Percentiles rank a stretch among this genome's conserved stretches.
Evolutionary conservation across 1,140 invertebrate species (phyloP).

Genomic region (Brachionus asplanchnoidis): DNA sequence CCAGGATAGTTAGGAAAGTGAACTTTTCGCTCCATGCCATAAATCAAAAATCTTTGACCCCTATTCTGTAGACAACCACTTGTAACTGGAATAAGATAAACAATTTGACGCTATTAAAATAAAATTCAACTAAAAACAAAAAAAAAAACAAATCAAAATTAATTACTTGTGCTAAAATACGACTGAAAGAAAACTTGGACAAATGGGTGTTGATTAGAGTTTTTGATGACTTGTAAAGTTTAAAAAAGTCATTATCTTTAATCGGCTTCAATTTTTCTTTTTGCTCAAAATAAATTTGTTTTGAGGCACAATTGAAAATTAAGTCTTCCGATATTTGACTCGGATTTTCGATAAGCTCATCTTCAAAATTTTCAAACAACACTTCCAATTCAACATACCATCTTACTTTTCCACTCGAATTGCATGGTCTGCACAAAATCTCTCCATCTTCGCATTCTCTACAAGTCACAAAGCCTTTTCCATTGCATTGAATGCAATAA

Average conservation of each 20-base stretch:
- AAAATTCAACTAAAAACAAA: not conserved
- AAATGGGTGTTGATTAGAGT: not conserved
- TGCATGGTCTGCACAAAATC: not conserved
- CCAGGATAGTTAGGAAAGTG: conserved; percentile 29
- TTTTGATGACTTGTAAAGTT: not conserved
- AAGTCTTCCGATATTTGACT: not conserved
- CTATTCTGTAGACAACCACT: not conserved
- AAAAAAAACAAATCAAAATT: not conserved
- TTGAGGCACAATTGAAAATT: not conserved
- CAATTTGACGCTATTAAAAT: not conserved
- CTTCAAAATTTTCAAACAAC: not conserved
- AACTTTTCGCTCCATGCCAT: conserved; percentile 3
- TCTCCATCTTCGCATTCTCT: conserved; percentile 2
- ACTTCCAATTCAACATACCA: conserved; percentile 11
- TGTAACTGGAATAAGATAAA: conserved; percentile 20
- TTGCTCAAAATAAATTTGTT: conserved; percentile 13
- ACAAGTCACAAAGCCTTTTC: not conserved
- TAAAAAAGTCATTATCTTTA: conserved; percentile 1
- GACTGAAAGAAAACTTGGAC: not conserved
- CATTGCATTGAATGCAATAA: conserved; percentile 32
- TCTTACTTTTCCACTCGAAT: conserved; percentile 12
- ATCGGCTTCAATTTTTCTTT: not conserved
- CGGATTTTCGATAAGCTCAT: not conserved
- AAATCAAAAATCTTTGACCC: not conserved
- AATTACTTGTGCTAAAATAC: conserved; percentile 11